A percentile compares a stretch with the other conserved stretches of the same genome.
These are phyloP conservation scores for Centrocercus urophasianus DNA, from an alignment of 2,113 vertebrate species.

Conservation along the genomic window DNA sequence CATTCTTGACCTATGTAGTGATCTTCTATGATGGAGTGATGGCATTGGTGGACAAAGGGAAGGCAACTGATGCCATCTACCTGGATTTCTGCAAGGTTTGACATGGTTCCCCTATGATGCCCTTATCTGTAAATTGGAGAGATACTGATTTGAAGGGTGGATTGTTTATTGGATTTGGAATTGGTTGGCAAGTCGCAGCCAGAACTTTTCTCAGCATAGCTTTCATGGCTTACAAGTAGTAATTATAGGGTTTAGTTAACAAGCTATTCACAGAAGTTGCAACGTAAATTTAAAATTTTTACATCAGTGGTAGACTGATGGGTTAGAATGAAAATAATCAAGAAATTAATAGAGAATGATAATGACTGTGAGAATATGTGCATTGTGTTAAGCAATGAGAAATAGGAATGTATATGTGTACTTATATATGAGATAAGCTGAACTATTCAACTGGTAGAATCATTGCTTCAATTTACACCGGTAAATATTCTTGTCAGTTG, in stretches of 20 bases:
- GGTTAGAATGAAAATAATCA: neutral
- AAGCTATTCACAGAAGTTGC: neutral
- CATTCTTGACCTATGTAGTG: too few relatives aligned
- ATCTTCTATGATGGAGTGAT: too few relatives aligned
- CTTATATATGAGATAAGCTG: neutral
- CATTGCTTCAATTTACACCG: neutral
- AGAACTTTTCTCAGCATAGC: neutral
- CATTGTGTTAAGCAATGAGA: neutral
- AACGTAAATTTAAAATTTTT: slow-evolving; percentile 8
- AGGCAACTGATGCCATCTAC: too few relatives aligned
- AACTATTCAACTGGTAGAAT: neutral
- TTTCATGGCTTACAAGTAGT: neutral
- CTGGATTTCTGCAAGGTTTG: too few relatives aligned
- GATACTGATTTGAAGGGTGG: too few relatives aligned
- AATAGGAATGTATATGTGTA: neutral
- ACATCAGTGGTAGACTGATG: neutral
- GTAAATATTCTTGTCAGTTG: neutral
- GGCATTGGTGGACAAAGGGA: too few relatives aligned
- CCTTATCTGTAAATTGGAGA: too few relatives aligned
- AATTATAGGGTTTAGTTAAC: neutral
- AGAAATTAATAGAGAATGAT: neutral
- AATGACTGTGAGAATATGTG: neutral
- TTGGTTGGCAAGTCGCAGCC: too few relatives aligned
- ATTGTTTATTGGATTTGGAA: too few relatives aligned
- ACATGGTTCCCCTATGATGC: too few relatives aligned